Evolutionary conservation across 1,140 invertebrate species (phyloP).

Genomic region (Trichonephila clavata): DNA sequence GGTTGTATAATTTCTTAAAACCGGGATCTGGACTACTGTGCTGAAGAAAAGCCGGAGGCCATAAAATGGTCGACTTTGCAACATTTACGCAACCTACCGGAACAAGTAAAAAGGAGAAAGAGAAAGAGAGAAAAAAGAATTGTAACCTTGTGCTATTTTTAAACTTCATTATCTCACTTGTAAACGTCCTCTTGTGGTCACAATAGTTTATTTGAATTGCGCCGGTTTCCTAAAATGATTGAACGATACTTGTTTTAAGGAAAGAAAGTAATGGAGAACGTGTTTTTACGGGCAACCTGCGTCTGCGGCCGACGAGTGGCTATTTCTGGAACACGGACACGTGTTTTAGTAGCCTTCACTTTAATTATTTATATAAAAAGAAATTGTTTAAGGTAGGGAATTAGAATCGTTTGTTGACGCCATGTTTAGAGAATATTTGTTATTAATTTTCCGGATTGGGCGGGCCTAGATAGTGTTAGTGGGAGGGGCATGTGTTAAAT

Average conservation of each 20-base stretch:
- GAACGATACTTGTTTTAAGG: background rate
- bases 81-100: constrained; percentile 43
- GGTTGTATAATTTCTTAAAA: background rate
- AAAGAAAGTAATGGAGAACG: background rate
- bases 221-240: constrained; percentile 21
- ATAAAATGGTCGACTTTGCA: constrained; percentile 37
- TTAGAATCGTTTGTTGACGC: background rate
- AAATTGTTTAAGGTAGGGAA: background rate
- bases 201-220: constrained; percentile 18
- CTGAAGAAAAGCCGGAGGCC: background rate
- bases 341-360: background rate
- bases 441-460: too few species aligned
- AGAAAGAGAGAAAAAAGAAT: background rate
- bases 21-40: background rate
- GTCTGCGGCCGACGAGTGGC: background rate
- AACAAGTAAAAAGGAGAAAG: background rate
- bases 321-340: background rate
- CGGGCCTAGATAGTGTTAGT: too few species aligned
- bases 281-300: background rate
- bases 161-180: constrained; percentile 35
- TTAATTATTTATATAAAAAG: background rate
- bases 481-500: too few species aligned
- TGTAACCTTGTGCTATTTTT: constrained; percentile 52
- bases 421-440: background rate
- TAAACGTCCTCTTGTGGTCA: background rate